A percentile compares a stretch with the other conserved stretches of the same genome.
Evolutionary conservation across 2,113 vertebrate genomes (phyloP).

Genomic region (Sinosuthora webbiana): DNA sequence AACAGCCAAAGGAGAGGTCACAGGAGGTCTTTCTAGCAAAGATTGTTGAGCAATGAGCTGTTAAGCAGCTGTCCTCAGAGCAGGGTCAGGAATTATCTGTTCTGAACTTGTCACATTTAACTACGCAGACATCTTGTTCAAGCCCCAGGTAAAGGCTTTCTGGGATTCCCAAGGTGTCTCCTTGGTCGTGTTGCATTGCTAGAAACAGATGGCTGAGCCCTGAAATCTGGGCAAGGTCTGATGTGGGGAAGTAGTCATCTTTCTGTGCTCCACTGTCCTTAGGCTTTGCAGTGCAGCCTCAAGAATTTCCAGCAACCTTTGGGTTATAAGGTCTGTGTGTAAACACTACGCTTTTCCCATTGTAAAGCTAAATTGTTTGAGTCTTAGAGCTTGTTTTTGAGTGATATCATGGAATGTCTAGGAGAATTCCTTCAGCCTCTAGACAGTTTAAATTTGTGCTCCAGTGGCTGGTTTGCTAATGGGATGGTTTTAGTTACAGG

Average conservation of each 20-base stretch:
- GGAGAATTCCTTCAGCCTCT: neutral
- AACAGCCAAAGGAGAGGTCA: neutral
- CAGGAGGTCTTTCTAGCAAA: neutral
- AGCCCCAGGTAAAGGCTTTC: neutral
- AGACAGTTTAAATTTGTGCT: neutral
- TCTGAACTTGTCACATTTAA: neutral
- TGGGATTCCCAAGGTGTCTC: neutral
- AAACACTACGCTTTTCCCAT: neutral
- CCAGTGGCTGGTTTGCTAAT: conserved; percentile 63
- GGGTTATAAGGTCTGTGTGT: neutral
- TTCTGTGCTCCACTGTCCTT: neutral
- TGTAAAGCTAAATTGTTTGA: neutral
- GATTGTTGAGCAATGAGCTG: neutral
- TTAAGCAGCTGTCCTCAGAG: neutral
- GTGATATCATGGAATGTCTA: too few species aligned
- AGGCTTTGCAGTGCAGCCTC: neutral
- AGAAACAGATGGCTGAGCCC: neutral
- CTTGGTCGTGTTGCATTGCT: neutral
- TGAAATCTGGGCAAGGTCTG: neutral
- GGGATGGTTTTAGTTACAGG: conserved; percentile 88
- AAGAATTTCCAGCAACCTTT: neutral
- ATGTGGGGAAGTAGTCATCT: neutral
- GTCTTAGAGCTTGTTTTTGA: neutral
- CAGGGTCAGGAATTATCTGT: neutral
- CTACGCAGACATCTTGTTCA: neutral